Base-by-base conservation (phyloP, 2,797 vertebrate genomes). In the Argya squamiceps region DNA sequence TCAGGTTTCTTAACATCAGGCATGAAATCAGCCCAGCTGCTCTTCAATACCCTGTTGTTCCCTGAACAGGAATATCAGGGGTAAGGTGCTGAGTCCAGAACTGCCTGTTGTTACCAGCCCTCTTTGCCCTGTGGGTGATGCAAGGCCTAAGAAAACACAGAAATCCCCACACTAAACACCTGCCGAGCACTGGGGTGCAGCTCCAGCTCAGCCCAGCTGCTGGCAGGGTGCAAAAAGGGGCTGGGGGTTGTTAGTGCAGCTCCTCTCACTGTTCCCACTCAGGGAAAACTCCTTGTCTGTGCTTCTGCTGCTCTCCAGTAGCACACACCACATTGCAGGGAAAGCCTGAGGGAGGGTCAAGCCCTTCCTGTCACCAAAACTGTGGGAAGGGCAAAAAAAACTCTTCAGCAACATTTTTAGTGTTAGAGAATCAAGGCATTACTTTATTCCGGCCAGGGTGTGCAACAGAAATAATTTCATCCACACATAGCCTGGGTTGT, bases 201-300 rank as follows among this genome's bases (percentile, higher is more conserved):
- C 1, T 23, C 27, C 29, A 52, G 3, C 60, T 30, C 49, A 36
- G 78, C 65, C n/a, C 8, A 3, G 1, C 8, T 14, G 4, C 39
- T 2, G 12, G 19, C 30, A 34, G 20, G 0, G 11, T 18, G 59
- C 36, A 50, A 3, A 32, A 5, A 44, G 44, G 60, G 50, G 30
- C 43, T 65, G 60, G 18, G 27, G 32, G 3, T 0, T 26, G 46
- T 9, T 2, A 0, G 18, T 23, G 53, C 60, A 30, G 34, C 26
- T 29, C 21, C n/a, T n/a, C n/a, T n/a, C 14, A 0, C 7, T 34
- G 46, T 9, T 32, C 7, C n/a, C 56, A 32, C n/a, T 2, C 5
- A 10, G 30, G 34, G 36, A 41, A 41, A 74, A 11, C 24, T 4
- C 44, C 52, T 27, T 10, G 5, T 2, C 44, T 50, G 21, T 23